These are phyloP conservation scores for Alloplasta piceator DNA, from an alignment of 2,888 invertebrate species.

Conservation along the genomic window DNA sequence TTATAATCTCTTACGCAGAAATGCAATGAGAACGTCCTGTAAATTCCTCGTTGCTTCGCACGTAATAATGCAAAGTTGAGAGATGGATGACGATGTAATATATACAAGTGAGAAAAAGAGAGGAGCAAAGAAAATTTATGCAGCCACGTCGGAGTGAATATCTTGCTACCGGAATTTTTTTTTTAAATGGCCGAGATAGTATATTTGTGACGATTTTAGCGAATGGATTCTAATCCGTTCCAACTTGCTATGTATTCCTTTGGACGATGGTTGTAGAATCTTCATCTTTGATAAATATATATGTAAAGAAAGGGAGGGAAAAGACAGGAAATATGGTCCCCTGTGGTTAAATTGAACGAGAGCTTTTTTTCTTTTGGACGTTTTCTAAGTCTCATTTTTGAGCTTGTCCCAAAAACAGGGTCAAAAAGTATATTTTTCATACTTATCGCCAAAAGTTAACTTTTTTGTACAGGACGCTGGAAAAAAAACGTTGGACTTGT, in stretches of 20 bases:
- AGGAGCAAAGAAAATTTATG: conserved; percentile 6
- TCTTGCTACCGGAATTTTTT: neutral
- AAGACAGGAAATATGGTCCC: too few relatives aligned
- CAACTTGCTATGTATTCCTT: conserved; percentile 24
- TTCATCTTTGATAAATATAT: neutral
- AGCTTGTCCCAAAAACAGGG: too few relatives aligned
- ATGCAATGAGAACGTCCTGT: neutral
- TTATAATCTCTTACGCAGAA: neutral
- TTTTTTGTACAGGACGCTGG: too few relatives aligned
- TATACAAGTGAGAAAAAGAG: neutral
- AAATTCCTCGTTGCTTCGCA: neutral
- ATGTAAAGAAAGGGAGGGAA: neutral
- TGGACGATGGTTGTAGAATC: neutral
- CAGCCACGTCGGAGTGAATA: neutral
- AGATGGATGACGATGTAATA: neutral
- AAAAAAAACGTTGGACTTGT: too few relatives aligned
- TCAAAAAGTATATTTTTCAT: too few relatives aligned
- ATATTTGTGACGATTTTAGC: conserved; percentile 61
- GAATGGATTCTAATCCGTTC: conserved; percentile 64
- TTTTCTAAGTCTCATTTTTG: too few relatives aligned
- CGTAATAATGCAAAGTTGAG: conserved; percentile 8
- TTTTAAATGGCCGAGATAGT: conserved; percentile 29
- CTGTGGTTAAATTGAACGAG: too few relatives aligned
- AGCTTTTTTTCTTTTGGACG: too few relatives aligned
- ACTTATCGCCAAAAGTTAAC: too few relatives aligned